A percentile compares a stretch with the other conserved stretches of the same genome.
Conservation (phyloP, 2,113 vertebrate species). For the Hippocampus mohnikei region DNA sequence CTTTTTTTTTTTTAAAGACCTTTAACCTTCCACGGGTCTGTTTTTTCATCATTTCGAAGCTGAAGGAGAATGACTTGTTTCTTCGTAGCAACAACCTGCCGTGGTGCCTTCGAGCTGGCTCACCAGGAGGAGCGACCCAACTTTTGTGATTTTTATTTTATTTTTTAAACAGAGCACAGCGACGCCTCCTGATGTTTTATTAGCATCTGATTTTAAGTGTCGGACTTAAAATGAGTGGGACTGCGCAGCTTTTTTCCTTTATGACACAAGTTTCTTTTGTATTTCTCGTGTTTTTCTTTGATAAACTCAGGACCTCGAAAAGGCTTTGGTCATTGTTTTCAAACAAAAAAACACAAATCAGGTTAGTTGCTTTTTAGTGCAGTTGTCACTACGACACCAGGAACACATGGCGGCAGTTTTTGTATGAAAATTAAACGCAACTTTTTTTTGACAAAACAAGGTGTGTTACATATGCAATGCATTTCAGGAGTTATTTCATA, state of each 20-base stretch:
- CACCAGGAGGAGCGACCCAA: conserved; percentile 1
- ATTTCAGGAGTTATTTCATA: too few relatives aligned
- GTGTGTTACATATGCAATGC: conserved; percentile 20
- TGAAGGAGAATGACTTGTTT: background rate
- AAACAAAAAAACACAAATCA: background rate
- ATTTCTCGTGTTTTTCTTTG: background rate
- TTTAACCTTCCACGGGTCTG: background rate
- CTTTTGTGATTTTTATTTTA: background rate
- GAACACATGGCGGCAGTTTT: conserved; percentile 38
- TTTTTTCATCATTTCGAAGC: background rate
- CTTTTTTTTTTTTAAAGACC: background rate
- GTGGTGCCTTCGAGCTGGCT: conserved; percentile 8
- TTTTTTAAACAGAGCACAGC: background rate
- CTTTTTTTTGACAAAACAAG: too few relatives aligned
- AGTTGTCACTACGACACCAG: conserved; percentile 37
- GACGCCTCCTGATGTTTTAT: background rate
- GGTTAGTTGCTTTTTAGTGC: conserved; percentile 51
- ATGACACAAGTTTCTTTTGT: background rate
- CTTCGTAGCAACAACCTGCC: conserved; percentile 4
- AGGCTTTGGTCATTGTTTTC: conserved; percentile 26
- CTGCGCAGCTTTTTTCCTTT: background rate
- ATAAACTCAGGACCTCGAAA: conserved; percentile 72
- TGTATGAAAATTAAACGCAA: conserved; percentile 36
- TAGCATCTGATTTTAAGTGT: background rate
- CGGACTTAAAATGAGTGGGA: background rate